Percentiles rank a stretch among this genome's conserved stretches.
Evolutionary conservation across 2,797 vertebrate species (phyloP).

Genomic region (Cossypha heuglini): DNA sequence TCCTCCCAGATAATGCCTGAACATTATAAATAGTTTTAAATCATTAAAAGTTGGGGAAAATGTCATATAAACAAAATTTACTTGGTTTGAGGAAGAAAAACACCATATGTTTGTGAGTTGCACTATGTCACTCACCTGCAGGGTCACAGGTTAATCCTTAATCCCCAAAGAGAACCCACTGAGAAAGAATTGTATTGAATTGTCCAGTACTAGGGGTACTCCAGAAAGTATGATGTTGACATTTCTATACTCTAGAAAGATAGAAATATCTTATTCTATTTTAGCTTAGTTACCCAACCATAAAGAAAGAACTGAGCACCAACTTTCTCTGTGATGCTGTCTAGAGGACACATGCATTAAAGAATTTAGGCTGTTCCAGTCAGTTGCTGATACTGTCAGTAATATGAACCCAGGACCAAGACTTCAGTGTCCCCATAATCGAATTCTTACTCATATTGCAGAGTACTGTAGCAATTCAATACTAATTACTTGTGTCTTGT

Average conservation of each 20-base stretch:
- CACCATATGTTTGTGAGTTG: fast-evolving
- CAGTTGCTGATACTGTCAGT: background rate
- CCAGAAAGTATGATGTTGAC: background rate
- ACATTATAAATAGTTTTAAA: background rate
- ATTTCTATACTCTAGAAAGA: background rate
- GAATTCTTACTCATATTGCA: background rate
- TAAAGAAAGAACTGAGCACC: background rate
- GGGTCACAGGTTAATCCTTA: background rate
- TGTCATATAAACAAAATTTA: background rate
- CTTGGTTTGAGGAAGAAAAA: background rate
- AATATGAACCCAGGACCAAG: background rate
- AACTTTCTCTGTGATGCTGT: background rate
- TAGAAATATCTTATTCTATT: background rate
- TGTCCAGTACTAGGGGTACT: background rate
- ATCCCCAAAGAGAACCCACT: background rate
- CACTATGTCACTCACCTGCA: fast-evolving
- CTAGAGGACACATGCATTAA: background rate
- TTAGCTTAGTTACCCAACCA: background rate
- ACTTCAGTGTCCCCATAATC: background rate
- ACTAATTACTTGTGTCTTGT: background rate
- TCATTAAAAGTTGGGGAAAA: fast-evolving
- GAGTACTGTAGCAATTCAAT: background rate
- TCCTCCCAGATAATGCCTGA: background rate
- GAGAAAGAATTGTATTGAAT: background rate
- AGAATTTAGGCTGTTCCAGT: background rate